Evolutionary conservation across 2,113 vertebrate genomes (phyloP).

Genomic region (Camarhynchus parvulus): DNA sequence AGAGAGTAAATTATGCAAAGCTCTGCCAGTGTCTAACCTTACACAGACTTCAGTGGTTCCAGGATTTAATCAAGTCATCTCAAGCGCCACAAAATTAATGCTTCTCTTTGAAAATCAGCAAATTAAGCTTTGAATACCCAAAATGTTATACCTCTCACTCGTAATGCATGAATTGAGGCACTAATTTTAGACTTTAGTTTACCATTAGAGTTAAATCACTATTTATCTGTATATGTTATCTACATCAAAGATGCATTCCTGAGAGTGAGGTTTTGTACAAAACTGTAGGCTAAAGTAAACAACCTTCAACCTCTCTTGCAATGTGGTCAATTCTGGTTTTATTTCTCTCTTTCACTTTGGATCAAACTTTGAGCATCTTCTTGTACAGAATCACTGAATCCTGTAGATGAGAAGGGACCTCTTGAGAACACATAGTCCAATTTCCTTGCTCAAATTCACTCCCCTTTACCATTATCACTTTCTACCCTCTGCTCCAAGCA

Average conservation of each 20-base stretch:
- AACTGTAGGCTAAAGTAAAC: not conserved
- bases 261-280: not conserved
- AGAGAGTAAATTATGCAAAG: not conserved
- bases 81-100: not conserved
- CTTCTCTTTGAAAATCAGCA: not conserved
- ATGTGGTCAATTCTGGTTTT: not conserved
- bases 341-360: not conserved
- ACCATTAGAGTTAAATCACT: not conserved
- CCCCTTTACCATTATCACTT: not conserved
- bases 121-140: not conserved
- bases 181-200: not conserved
- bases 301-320: not conserved
- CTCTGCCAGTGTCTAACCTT: not conserved
- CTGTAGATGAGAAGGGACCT: not conserved
- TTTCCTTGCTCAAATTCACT: not conserved
- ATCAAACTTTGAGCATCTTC: not conserved
- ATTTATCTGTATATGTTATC: not conserved
- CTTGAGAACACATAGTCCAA: not conserved
- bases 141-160: not conserved
- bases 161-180: not conserved
- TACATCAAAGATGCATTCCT: not conserved
- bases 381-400: not conserved
- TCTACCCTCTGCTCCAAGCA: not conserved
- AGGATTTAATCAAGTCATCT: not conserved
- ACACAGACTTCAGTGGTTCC: not conserved